Percentiles rank a stretch among this genome's conserved stretches.
phyloP scores from a whole-genome alignment of 2,113 vertebrate species.

The Tragulus kanchil region DNA sequence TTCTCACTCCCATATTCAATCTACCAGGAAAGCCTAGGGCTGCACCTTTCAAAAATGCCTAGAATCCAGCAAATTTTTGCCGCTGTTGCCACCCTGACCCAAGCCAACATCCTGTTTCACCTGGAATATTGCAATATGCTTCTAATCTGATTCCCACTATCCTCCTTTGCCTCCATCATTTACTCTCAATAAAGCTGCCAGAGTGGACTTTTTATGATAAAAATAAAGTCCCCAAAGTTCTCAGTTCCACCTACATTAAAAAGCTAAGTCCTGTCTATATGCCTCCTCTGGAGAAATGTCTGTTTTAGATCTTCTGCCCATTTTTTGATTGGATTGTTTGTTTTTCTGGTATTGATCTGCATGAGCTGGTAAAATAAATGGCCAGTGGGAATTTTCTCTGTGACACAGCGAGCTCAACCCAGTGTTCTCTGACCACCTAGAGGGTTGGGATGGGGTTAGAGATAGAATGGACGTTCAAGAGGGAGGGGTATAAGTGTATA shows the following conservation, averaged over 20 bases:
- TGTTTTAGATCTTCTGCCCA: neutral
- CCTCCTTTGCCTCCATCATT: neutral
- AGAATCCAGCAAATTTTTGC: neutral
- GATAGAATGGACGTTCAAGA: neutral
- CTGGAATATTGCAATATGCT: neutral
- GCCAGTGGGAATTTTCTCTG: neutral
- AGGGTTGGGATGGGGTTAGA: neutral
- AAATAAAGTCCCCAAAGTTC: neutral
- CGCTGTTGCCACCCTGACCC: neutral
- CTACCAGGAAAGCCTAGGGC: neutral
- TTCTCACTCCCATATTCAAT: neutral
- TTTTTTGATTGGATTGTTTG: neutral
- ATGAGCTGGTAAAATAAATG: neutral
- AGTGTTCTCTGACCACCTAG: neutral
- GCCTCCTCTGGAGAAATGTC: neutral
- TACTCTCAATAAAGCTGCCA: neutral
- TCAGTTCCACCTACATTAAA: neutral
- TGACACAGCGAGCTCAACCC: neutral
- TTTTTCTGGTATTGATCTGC: neutral
- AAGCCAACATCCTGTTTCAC: neutral
- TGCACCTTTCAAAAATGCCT: neutral
- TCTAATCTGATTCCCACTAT: neutral
- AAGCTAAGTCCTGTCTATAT: neutral
- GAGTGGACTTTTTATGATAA: neutral
- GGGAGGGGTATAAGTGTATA: neutral